Evolutionary conservation across 2,888 invertebrate species (phyloP).

Genomic region (Seladonia tumulorum): DNA sequence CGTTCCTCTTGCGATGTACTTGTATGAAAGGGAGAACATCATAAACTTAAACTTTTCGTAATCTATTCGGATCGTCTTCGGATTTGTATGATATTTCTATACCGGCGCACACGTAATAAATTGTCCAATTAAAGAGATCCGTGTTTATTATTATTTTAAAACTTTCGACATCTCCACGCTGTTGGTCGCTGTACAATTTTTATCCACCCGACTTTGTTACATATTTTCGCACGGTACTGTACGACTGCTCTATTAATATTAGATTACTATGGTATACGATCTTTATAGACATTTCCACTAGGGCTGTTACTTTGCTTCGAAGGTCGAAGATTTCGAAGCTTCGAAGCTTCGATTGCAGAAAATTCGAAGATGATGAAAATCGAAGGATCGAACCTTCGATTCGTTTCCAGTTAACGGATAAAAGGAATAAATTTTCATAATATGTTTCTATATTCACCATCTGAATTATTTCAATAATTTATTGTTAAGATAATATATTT

Average conservation of each 20-base stretch:
- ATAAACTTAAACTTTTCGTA: constrained; percentile 74
- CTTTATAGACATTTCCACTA: too few species aligned
- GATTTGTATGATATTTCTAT: constrained; percentile 83
- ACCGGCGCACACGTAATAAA: constrained; percentile 81
- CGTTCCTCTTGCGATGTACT: constrained; percentile 70
- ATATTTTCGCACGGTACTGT: background rate
- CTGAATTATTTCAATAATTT: too few species aligned
- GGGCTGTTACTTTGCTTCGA: too few species aligned
- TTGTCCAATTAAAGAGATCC: constrained; percentile 69
- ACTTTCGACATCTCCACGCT: background rate
- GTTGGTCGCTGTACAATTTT: background rate
- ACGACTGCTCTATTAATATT: background rate
- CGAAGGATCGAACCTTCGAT: too few species aligned
- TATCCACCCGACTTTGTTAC: background rate
- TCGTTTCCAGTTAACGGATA: too few species aligned
- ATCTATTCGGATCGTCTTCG: constrained; percentile 73
- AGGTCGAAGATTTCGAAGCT: too few species aligned
- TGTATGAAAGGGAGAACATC: constrained; percentile 57
- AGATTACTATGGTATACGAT: too few species aligned
- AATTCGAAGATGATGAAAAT: too few species aligned
- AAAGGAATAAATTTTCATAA: too few species aligned
- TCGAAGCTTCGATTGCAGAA: too few species aligned
- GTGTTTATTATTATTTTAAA: background rate
- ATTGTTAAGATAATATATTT: too few species aligned
- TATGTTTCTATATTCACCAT: too few species aligned